Base-by-base conservation (phyloP, 2,888 invertebrate genomes). In the Athrips mouffetella region DNA sequence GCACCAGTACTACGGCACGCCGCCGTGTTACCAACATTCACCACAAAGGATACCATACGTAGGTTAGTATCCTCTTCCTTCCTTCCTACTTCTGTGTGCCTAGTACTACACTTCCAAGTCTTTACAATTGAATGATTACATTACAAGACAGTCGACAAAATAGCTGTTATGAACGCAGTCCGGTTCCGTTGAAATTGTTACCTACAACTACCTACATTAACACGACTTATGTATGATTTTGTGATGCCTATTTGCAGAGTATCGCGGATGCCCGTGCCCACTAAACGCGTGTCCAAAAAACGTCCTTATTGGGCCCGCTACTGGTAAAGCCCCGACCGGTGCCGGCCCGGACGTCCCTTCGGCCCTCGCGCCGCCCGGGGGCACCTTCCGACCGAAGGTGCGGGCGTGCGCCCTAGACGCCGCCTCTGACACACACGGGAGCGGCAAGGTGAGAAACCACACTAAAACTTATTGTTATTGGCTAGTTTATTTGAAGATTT, bases 221-320 rank as follows among this genome's bases (percentile, higher is more conserved):
- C 2, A 8, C 6, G 11, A n/a, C 3, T 8, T 30, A 2, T 8
- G 13, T 27, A 18, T 29, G 18, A 42, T 21, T 20, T 20, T 5
- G 11, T 37, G 16, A 1, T 47, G 16, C n/a, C 35, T 47, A 8
- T n/a, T 76, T 76, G 10, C 76, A 88, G 87, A 88, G 74, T 87
- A 87, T 52, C 80, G 86, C 63, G 90, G 91, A 87, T 96, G 96
- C 88, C 94, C 96, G 71, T 96, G 96, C 91, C 95, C 96, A 89
- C 92, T 95, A 91, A 95, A 95, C 90, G 93, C 95, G 92, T 96
- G 95, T 96, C 95, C 96, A 96, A 96, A 96, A 96, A 96, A 96
- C 96, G 96, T 94, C 93, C 95, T 92, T 95, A 95, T 96, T 96
- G 96, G 96, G 93, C 96, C 96, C 94, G 96, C 94, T 96, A 95